These are phyloP conservation scores for Otus sunia DNA, from an alignment of 2,113 vertebrate genomes.

Conservation along the genomic window DNA sequence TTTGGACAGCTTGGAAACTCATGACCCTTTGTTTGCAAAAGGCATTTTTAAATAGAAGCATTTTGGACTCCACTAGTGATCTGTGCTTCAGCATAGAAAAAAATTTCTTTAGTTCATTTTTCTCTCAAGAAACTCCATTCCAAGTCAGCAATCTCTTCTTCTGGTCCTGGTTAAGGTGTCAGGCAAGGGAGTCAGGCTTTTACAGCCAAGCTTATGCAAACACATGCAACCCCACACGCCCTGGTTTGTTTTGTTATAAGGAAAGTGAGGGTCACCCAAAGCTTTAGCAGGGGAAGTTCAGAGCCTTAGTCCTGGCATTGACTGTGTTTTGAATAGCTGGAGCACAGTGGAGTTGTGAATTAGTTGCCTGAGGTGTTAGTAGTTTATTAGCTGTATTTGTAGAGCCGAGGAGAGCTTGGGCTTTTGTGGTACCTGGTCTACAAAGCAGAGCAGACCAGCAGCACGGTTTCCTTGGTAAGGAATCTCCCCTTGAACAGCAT, in stretches of 20 bases:
- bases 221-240: rapidly evolving
- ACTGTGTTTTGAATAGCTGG: neutral
- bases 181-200: neutral
- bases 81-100: neutral
- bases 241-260: neutral
- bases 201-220: neutral
- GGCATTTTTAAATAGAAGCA: neutral
- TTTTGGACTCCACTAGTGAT: neutral
- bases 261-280: neutral
- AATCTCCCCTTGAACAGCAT: neutral
- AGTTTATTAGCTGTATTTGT: neutral
- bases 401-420: neutral
- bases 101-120: neutral
- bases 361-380: neutral
- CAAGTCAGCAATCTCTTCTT: neutral
- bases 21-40: neutral
- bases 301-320: neutral
- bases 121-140: neutral
- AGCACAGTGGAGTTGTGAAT: neutral
- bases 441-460: neutral
- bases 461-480: neutral
- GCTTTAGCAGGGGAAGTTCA: neutral
- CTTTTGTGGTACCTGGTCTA: neutral
- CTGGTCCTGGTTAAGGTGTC: neutral
- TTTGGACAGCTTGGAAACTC: neutral